These are phyloP conservation scores for Clivina fossor DNA, from an alignment of 2,888 invertebrate genomes.

Conservation along the genomic window DNA sequence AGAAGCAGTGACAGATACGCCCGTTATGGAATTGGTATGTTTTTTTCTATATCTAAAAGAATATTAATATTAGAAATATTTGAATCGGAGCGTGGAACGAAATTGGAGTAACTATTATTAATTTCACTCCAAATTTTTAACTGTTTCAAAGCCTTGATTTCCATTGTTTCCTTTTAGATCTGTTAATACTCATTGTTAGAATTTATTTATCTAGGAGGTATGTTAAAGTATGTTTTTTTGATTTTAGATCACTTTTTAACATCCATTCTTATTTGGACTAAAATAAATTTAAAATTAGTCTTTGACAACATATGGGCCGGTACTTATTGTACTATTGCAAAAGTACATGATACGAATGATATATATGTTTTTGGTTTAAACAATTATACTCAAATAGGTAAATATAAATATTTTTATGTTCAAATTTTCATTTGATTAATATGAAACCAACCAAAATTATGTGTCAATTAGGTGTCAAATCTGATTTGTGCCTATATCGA, in stretches of 20 bases:
- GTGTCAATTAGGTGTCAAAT: slow-evolving; percentile 56
- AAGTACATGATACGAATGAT: slow-evolving; percentile 64
- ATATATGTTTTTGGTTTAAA: slow-evolving; percentile 91
- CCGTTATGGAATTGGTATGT: slow-evolving; percentile 55
- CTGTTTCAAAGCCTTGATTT: too few species aligned
- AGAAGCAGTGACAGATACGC: slow-evolving; percentile 67
- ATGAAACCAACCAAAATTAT: too few species aligned
- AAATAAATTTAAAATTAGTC: slow-evolving; percentile 56
- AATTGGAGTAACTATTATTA: too few species aligned
- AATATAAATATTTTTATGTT: slow-evolving; percentile 42
- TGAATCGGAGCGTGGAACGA: too few species aligned
- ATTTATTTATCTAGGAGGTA: too few species aligned
- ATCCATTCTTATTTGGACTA: slow-evolving; percentile 60
- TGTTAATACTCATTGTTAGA: too few species aligned
- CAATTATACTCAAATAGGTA: slow-evolving; percentile 91
- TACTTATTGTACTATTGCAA: slow-evolving; percentile 78
- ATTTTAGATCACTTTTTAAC: slow-evolving; percentile 63
- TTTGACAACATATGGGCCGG: slow-evolving; percentile 88
- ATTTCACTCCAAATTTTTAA: too few species aligned
- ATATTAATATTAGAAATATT: too few species aligned
- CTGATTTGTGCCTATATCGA: slow-evolving; percentile 53
- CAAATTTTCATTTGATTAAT: too few species aligned
- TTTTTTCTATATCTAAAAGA: too few species aligned
- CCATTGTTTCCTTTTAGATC: too few species aligned
- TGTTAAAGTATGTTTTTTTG: too few species aligned